A percentile compares a stretch with the other conserved stretches of the same genome.
Conservation (phyloP, 2,888 invertebrate species). For the Trachelus tabidus region DNA sequence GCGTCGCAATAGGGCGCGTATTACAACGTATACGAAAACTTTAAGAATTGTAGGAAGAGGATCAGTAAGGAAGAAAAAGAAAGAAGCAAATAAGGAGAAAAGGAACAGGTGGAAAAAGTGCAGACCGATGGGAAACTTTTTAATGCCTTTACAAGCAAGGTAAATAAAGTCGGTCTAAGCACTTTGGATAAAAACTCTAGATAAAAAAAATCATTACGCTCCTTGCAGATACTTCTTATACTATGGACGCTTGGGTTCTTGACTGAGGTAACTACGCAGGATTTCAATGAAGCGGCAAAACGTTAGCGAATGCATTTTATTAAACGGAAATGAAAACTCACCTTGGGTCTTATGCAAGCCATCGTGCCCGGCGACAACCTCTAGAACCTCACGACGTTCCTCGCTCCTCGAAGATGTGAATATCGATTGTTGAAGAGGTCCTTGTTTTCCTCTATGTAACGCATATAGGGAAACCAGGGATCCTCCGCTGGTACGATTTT, state of each 20-base stretch:
- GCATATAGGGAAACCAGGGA: not conserved
- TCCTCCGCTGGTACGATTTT: not conserved
- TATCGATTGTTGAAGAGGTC: not conserved
- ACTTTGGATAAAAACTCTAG: not conserved
- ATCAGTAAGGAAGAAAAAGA: not conserved
- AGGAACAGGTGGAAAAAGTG: not conserved
- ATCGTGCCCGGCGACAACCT: constrained; percentile 37
- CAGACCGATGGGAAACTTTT: not conserved
- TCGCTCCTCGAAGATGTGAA: not conserved
- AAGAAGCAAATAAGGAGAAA: not conserved
- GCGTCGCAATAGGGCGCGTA: not conserved
- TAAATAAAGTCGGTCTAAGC: not conserved
- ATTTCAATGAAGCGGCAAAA: not conserved
- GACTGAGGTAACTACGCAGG: not conserved
- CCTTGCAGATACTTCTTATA: not conserved
- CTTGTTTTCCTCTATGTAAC: not conserved
- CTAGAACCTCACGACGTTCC: constrained; percentile 28
- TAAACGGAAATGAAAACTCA: constrained; percentile 19
- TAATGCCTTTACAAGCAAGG: not conserved
- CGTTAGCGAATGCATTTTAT: not conserved
- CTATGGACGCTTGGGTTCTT: not conserved
- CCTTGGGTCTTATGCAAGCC: constrained; percentile 34
- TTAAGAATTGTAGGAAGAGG: not conserved
- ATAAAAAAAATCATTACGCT: not conserved
- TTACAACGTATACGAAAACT: not conserved